Evolutionary conservation across 2,113 vertebrate species (phyloP).

Genomic region (Rostratula benghalensis): DNA sequence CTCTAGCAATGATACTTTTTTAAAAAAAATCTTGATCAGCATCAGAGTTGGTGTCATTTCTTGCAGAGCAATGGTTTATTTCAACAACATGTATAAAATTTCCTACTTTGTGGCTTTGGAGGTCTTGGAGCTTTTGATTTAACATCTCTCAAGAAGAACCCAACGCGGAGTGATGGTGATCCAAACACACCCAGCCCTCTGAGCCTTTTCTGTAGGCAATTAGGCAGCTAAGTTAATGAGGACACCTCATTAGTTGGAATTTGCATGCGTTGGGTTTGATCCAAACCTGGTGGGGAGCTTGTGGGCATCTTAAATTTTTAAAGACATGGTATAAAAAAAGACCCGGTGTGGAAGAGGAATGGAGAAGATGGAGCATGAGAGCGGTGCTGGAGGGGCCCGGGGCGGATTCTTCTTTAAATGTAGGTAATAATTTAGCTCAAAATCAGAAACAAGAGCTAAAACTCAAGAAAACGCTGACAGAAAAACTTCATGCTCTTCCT

Average conservation of each 20-base stretch:
- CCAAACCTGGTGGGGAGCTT: neutral
- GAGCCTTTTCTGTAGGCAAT: neutral
- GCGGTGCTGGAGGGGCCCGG: neutral
- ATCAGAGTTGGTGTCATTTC: fast-evolving
- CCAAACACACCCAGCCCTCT: fast-evolving
- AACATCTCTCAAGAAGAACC: neutral
- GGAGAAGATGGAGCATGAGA: neutral
- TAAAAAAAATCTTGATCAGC: neutral
- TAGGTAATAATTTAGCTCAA: neutral
- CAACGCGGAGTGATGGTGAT: too few species aligned
- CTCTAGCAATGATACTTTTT: fast-evolving
- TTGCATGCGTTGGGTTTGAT: neutral
- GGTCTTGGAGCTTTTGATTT: neutral
- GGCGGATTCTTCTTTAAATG: neutral
- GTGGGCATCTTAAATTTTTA: neutral
- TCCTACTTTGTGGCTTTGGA: fast-evolving
- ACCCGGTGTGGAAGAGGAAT: neutral
- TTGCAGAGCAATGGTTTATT: neutral
- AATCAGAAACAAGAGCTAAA: neutral
- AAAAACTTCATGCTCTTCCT: neutral
- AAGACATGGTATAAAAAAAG: neutral
- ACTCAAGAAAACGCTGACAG: neutral
- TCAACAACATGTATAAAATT: neutral
- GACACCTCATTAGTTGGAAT: neutral
- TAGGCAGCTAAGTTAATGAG: neutral